phyloP scores from a whole-genome alignment of 2,888 invertebrate species.

The Drosophila neutralis region DNA sequence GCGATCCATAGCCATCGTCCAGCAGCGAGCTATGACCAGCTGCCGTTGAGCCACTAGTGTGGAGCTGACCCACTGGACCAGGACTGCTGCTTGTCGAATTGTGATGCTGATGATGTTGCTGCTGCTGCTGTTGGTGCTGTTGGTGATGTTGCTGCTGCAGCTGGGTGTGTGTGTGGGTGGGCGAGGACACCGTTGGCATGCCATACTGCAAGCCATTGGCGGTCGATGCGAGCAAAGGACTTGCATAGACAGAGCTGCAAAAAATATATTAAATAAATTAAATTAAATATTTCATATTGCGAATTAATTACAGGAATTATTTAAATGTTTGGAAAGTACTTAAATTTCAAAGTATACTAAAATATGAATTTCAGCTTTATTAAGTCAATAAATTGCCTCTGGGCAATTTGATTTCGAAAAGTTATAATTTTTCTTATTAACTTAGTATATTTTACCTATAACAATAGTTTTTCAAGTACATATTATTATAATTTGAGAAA shows the following conservation, averaged over 20 bases:
- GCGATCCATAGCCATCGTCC: slow-evolving; percentile 83
- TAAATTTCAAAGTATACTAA: no score
- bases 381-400: no score
- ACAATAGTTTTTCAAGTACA: slow-evolving; percentile 82
- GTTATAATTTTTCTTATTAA: background rate
- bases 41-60: slow-evolving; percentile 58
- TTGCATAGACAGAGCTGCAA: slow-evolving; percentile 83
- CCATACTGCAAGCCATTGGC: slow-evolving; percentile 83
- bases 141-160: slow-evolving; percentile 65
- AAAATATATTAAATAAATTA: slow-evolving; percentile 5
- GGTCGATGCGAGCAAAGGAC: slow-evolving; percentile 81
- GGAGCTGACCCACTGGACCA: slow-evolving; percentile 60
- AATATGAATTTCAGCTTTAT: background rate
- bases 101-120: slow-evolving; percentile 66
- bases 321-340: no score
- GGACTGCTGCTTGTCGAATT: slow-evolving; percentile 68
- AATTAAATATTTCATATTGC: background rate
- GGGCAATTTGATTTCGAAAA: background rate
- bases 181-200: slow-evolving; percentile 65
- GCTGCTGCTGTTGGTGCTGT: slow-evolving; percentile 54
- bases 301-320: background rate
- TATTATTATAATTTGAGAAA: slow-evolving; percentile 82
- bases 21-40: slow-evolving; percentile 56
- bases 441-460: slow-evolving; percentile 73
- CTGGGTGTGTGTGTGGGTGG: slow-evolving; percentile 60